Base-by-base conservation (phyloP, 1,140 invertebrate species). In the Lepidostoma basale region DNA sequence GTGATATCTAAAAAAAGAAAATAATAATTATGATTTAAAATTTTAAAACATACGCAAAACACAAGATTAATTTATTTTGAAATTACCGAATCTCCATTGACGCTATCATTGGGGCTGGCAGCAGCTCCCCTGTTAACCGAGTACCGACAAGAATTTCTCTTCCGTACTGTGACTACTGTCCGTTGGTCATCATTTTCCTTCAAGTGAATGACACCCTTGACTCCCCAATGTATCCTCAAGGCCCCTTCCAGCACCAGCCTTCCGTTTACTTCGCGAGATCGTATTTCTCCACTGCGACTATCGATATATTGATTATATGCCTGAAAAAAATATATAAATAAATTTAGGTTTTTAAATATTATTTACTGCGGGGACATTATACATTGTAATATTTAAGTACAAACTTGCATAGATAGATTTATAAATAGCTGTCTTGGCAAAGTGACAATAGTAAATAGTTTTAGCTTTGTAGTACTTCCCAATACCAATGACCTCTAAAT, bases 181-280 rank as follows among this genome's bases (percentile, higher is more conserved):
- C 90, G 80, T 71, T 94, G 90, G 81, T 95, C 91, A 78, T 94
- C 92, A 77, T 94, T 92, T 79, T 95, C 92, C 79, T 94, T 92
- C 4, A 95, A 80, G 78, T 93, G 91, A 73, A 95, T 95, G 1
- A 92, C 88, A 59, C 91, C 90, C 30, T 89, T 85, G 1, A 95
- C 88, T 42, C 92, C 93, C 93, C 93, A 95, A 80, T 92, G 90
- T 64, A 95, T 92, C 73, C 91, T 82, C 67, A 95, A 78, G 2
- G 90, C 89, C 14, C 92, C 92, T 83, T 93, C 90, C 25, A 95
- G 77, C 70, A 93, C 87, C 42, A 93, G 79, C 52, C 91, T 83
- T 45, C 91, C 92, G 81, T 93, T 93, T 1, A 92, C 90, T 78
- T 92, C 90, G 40, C 90, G 81, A 73, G 88, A 89, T 75, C 89